Conservation (phyloP, 2,797 vertebrate species). For the Brachyrhaphis roseni region DNA sequence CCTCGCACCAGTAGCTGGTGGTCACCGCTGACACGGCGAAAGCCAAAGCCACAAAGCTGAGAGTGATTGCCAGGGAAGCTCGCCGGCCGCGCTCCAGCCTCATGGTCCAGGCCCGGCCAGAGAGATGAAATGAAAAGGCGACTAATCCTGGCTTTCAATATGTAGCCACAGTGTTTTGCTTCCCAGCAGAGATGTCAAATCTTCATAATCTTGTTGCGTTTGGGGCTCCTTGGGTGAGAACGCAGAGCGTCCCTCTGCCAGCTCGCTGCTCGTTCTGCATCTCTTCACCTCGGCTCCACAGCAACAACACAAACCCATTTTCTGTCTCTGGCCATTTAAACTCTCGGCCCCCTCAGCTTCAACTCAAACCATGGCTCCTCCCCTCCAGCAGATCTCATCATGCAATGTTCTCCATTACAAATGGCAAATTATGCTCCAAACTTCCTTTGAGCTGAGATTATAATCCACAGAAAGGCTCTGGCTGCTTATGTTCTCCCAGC, state of each 20-base stretch:
- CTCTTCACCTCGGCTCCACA: constrained; percentile 31
- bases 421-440: constrained; percentile 69
- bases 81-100: constrained; percentile 75
- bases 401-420: constrained; percentile 69
- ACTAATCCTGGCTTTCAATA: constrained; percentile 75
- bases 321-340: constrained; percentile 33
- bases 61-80: constrained; percentile 83
- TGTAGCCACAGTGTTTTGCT: constrained; percentile 63
- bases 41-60: constrained; percentile 83
- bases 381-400: constrained; percentile 59
- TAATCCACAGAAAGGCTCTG: constrained; percentile 61
- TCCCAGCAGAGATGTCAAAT: constrained; percentile 73
- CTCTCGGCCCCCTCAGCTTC: constrained; percentile 25
- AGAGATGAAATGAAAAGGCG: constrained; percentile 64
- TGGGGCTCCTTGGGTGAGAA: constrained; percentile 54
- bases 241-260: constrained; percentile 21
- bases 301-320: constrained; percentile 41
- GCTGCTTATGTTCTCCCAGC: constrained; percentile 23
- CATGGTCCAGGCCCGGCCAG: constrained; percentile 68
- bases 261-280: constrained; percentile 19
- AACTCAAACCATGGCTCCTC: constrained; percentile 50
- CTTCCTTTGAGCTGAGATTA: constrained; percentile 59
- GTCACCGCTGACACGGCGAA: constrained; percentile 85
- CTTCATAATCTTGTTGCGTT: constrained; percentile 71
- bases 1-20: constrained; percentile 92